Evolutionary conservation across 2,113 vertebrate genomes (phyloP), one percentile per base, ranked within the genome.

Genomic region (Etheostoma cragini): DNA sequence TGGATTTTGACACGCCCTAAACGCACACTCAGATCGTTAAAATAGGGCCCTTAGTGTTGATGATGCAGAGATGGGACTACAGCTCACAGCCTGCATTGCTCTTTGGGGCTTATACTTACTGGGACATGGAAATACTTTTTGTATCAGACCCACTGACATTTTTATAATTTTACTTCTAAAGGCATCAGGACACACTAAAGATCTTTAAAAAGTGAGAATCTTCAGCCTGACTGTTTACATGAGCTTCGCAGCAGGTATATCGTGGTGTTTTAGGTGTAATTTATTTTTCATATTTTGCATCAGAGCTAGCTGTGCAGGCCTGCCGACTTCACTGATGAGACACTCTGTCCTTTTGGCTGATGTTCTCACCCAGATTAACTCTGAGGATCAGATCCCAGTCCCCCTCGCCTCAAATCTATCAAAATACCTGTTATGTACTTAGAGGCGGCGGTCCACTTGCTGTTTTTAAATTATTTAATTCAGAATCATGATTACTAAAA

Each of bases 81-180:
- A 21, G 16, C 33, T 53, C 53, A 1, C 50, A 21, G 19, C 52
- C 60, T 33, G 8, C 11, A 4, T 47, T 57, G 6, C 46, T 68
- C 50, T 77, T 14, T 77, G n/a, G 68, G 15, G 75, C 5, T 71
- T 79, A 67, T 78, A 47, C 70, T 61, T 8, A 8, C 26, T 47
- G 15, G 0, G 15, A 33, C 13, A 14, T 22, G 16, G 10, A 63
- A 24, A 38, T 15, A 7, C 2, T 14, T 10, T 45, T 56, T 6
- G 15, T 26, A 42, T 60, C 52, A 2, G 22, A 45, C 8, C 15
- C n/a, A 14, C 22, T 24, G 52, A 38, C 6, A 30, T 8, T 16
- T 0, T 70, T 60, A 35, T 11, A 35, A 49, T 53, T 54, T 70
- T 42, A 1, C 14, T 42, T 2, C 1, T 38, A 68, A 53, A 57